Evolutionary conservation across 2,888 invertebrate genomes (phyloP), one percentile per base, ranked within the genome.

Genomic region (Dendrolimus houi): DNA sequence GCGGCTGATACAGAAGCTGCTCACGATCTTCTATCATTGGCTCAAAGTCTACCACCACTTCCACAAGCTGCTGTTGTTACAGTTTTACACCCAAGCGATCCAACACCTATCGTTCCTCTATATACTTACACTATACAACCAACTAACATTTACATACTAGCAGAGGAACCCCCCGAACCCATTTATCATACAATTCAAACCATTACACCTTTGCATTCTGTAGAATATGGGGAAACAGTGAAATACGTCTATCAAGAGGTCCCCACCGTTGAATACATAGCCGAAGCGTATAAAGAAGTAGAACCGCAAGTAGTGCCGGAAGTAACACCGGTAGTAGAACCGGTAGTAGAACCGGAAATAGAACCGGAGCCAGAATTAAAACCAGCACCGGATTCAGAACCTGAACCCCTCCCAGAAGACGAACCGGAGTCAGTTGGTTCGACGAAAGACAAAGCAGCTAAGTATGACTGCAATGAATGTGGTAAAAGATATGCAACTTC

Each of bases 401-500:
- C 60, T 57, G 60, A 63, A 29, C 52, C 53, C 9, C 60, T 64
- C 10, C 52, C 61, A 7, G 64, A 69, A 10, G 55, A 62, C 17
- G 64, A 68, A 60, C 61, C 63, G 10, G 69, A 67, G 12, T 9
- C 53, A 14, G n/a, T 14, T 53, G 42, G 58, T 40, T 64, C 61
- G 12, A 61, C 60, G 55, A 98, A 97, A 95, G 97, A 96, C 82
- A 94, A 97, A 63, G 52, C 60, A 8, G 93, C 96, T 57, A 98
- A 98, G 62, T 85, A 77, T 59, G 76, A 76, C 54, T 87, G 88
- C 62, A 71, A 71, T 57, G 96, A 96, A 72, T 97, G 97, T 78
- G 97, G 97, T 17, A 97, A 97, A 80, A 92, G 95, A 66, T 97
- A 97, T 83, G 97, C 97, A 58, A 98, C 97, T 0, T 96, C 96